Base-by-base conservation (phyloP, 2,888 invertebrate genomes). In the Eupithecia insigniata region DNA sequence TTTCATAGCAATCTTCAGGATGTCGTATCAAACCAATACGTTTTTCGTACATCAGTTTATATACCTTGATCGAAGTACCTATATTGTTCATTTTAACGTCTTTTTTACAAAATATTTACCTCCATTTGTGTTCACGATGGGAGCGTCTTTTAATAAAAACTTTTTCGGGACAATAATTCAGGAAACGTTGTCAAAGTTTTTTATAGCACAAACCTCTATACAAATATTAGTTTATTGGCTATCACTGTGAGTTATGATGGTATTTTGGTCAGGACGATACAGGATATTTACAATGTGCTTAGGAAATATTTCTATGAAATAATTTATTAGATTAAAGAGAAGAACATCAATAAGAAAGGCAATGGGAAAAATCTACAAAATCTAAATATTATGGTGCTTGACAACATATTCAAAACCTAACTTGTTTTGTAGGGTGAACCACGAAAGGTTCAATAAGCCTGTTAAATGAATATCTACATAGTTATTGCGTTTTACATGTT, bases 171-270 rank as follows among this genome's bases (percentile, higher is more conserved):
- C 79, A 67, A 74, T 74, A 74, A 71, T 60, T 74, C 71, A 74
- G 51, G 67, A 70, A 86, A 70, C 62, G 51, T 32, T 76, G 88
- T 88, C 87, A 85, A 88, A 90, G 82, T 91, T 92, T 90, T 90
- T 91, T 90, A 90, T 90, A 82, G 83, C 80, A 80, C 82, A 83
- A 86, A 88, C 80, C 80, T 82, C 84, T 84, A 81, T 83, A 85
- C 84, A 84, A 86, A 88, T 88, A 89, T 89, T 88, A 87, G 87
- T 87, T 87, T 89, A 85, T 84, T 83, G 84, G 80, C 78, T 80
- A 81, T 81, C 79, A 75, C 71, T 73, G 84, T 90, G 87, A 90
- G 82, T 85, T 90, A 89, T 89, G 84, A 82, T 79, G 83, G 83
- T 88, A 88, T 89, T 91, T 90, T 88, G 85, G 81, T 81, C 83